These are phyloP conservation scores for Panthera leo DNA, from an alignment of 2,113 vertebrate genomes.

Conservation along the genomic window DNA sequence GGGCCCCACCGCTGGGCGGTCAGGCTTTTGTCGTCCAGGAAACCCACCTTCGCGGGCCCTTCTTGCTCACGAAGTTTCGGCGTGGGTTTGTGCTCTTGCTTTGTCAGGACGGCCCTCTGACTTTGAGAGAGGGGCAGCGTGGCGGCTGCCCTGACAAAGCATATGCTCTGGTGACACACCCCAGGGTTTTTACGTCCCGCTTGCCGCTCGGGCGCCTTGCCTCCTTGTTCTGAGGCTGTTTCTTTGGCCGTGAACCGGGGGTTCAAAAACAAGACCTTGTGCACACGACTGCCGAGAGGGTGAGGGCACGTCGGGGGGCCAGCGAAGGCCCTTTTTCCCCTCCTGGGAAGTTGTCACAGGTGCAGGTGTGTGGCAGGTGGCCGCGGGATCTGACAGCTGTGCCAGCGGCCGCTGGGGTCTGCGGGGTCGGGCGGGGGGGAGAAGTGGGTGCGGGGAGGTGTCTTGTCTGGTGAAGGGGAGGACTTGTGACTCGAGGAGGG, in stretches of 20 bases:
- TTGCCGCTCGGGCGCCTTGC: accelerated
- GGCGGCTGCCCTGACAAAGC: accelerated
- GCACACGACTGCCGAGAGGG: neutral
- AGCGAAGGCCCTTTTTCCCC: neutral
- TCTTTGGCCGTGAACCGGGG: neutral
- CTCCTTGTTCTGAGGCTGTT: neutral
- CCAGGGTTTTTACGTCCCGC: neutral
- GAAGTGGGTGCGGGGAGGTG: neutral
- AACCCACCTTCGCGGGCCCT: neutral
- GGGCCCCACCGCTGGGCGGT: accelerated
- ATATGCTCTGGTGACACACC: accelerated
- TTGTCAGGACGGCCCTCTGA: neutral
- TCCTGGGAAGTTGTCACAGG: neutral
- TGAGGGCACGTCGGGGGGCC: neutral
- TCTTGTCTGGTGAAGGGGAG: neutral
- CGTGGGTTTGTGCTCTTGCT: neutral
- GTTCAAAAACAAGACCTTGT: accelerated
- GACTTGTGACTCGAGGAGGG: no score
- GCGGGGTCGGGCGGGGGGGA: neutral
- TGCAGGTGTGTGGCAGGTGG: neutral
- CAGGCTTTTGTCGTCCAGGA: neutral
- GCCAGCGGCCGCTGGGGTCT: neutral
- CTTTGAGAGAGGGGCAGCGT: no score
- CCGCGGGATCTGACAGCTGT: neutral
- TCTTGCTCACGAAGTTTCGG: neutral